These are phyloP conservation scores for Parus major DNA, from an alignment of 2,113 vertebrate species.

Conservation along the genomic window DNA sequence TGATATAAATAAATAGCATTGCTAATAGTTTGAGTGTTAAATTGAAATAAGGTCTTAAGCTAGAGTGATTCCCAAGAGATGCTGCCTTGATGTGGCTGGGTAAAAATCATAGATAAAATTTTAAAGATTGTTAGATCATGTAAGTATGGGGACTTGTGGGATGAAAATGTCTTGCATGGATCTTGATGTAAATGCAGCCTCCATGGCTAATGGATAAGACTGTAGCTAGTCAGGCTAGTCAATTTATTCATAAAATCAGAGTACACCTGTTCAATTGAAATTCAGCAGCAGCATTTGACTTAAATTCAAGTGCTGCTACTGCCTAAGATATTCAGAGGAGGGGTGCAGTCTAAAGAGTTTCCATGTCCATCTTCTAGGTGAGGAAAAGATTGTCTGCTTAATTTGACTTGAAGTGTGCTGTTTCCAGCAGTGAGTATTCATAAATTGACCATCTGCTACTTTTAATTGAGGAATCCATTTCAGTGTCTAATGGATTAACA, in stretches of 20 bases:
- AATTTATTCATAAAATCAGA: neutral
- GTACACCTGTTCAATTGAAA: neutral
- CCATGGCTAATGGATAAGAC: neutral
- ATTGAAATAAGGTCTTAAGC: neutral
- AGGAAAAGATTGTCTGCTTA: neutral
- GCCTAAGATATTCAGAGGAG: neutral
- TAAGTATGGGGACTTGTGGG: neutral
- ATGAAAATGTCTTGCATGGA: neutral
- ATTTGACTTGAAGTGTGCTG: neutral
- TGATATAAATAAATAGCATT: neutral
- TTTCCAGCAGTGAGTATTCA: neutral
- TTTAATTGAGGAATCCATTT: slow-evolving; percentile 16
- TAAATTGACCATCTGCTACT: neutral
- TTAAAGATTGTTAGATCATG: neutral
- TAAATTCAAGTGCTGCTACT: neutral
- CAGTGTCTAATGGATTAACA: neutral
- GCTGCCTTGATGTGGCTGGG: neutral
- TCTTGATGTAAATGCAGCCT: neutral
- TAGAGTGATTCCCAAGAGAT: neutral
- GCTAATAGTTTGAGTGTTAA: neutral
- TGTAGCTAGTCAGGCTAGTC: neutral
- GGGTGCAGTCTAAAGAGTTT: neutral
- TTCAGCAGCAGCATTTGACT: neutral
- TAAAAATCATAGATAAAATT: neutral
- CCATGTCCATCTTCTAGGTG: neutral